phyloP scores from a whole-genome alignment of 2,113 vertebrate species.

The Nanger granti region DNA sequence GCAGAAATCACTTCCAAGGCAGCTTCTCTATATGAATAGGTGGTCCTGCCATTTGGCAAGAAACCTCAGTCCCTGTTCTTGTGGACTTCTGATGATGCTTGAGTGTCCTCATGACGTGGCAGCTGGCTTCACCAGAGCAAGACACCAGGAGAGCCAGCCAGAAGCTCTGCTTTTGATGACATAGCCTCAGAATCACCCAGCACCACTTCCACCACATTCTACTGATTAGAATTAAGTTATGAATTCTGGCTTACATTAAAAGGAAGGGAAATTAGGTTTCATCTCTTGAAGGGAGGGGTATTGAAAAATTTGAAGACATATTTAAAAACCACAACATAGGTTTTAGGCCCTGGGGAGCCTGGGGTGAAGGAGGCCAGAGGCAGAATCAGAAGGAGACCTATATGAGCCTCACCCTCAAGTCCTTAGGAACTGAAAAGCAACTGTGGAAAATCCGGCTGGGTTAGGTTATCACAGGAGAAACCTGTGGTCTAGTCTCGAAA shows the following conservation, averaged over 20 bases:
- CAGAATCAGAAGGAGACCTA: neutral
- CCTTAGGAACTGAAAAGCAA: neutral
- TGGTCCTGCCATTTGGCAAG: neutral
- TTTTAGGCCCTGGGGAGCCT: neutral
- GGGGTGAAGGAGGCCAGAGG: neutral
- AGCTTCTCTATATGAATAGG: neutral
- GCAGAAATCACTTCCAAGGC: neutral
- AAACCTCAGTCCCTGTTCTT: neutral
- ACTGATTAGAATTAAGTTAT: neutral
- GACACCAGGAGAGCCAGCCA: neutral
- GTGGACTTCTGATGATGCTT: neutral
- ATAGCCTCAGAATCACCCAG: accelerated
- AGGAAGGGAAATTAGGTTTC: neutral
- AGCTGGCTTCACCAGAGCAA: neutral
- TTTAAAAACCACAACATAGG: neutral
- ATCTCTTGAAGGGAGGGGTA: neutral
- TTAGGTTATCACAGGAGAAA: neutral
- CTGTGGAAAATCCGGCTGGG: neutral
- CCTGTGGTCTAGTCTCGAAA: neutral
- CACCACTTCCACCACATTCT: neutral
- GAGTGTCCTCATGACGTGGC: accelerated
- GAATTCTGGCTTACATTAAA: neutral
- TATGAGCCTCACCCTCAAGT: neutral
- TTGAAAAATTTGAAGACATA: neutral
- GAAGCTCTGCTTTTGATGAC: neutral